Evolutionary conservation across 2,797 vertebrate genomes (phyloP).

Genomic region (Lemur catta): DNA sequence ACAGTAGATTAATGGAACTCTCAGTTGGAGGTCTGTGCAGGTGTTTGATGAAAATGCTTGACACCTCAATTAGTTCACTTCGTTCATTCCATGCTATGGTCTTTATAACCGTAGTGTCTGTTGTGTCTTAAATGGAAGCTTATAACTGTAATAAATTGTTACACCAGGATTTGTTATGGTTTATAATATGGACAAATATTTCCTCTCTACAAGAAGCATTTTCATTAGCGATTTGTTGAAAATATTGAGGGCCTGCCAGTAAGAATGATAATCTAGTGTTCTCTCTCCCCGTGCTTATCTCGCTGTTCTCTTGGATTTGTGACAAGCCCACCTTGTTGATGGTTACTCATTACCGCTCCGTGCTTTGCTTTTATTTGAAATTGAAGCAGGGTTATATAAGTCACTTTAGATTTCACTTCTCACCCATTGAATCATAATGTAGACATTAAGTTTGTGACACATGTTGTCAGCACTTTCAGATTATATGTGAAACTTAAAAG

Average conservation of each 20-base stretch:
- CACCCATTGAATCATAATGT: not conserved
- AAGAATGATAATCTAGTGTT: not conserved
- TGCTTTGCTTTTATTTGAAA: conserved; percentile 37
- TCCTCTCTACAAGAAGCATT: not conserved
- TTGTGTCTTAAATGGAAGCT: not conserved
- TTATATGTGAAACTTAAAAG: conserved; percentile 42
- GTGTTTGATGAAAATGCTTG: not conserved
- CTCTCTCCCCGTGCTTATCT: not conserved
- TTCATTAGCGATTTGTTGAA: conserved; percentile 31
- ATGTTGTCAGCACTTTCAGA: not conserved
- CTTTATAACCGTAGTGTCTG: not conserved
- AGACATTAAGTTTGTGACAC: not conserved
- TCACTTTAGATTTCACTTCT: conserved; percentile 4
- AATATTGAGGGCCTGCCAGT: not conserved
- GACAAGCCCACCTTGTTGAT: not conserved
- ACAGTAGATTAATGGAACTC: not conserved
- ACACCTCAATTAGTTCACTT: not conserved
- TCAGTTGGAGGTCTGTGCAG: not conserved
- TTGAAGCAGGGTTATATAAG: not conserved
- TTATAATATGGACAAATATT: conserved; percentile 18
- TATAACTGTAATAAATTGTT: conserved; percentile 1
- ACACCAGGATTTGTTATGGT: not conserved
- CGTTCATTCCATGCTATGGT: not conserved
- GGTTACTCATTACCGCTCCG: not conserved
- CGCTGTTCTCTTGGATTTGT: not conserved